Evolutionary conservation across 2,113 vertebrate species (phyloP), one percentile per base, ranked within the genome.

Genomic region (Shinisaurus crocodilurus): DNA sequence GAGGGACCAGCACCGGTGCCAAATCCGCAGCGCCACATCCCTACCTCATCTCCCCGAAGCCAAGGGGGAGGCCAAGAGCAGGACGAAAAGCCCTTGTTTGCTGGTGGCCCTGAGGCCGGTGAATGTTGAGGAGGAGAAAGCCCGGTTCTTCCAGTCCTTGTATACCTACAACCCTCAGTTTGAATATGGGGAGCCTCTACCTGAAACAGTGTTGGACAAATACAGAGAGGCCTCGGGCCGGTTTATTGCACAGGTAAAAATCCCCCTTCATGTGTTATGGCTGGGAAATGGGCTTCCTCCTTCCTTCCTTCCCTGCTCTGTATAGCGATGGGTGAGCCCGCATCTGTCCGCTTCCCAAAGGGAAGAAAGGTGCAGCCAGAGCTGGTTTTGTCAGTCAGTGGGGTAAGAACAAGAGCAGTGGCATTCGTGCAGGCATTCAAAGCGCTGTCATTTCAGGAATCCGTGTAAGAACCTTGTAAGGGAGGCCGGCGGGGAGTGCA

Each of bases 111-210:
- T 99, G 69, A 93, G 98, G 79, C 99, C 99, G 8, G 95, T 96
- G 13, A 99, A 99, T 93, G 94, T 99, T 93, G 98, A 99, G 84
- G 93, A 96, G 79, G 98, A 99, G 91, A 97, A 98, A 88, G 97
- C 97, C 84, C 94, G 95, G 0, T 99, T 99, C 97, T 99, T 99
- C 95, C 97, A 97, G 91, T 97, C 98, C 6, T 94, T 97, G 90
- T 99, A 97, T 91, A 96, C 97, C 77, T 99, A 99, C 80, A 98
- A 99, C 86, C 99, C 99, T 5, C 99, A 99, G 97, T 99, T 99
- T 70, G 97, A 98, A 91, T 99, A 99, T 82, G 90, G 96, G 0
- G 97, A 98, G 91, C 98, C 98, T 0, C 94, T 98, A 91, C 98
- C 98, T 3, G 96, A 92, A 23, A 95, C 96, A 1, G 98, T 99